Evolutionary conservation across 2,888 invertebrate species (phyloP).

Genomic region (Litoditis marina): DNA sequence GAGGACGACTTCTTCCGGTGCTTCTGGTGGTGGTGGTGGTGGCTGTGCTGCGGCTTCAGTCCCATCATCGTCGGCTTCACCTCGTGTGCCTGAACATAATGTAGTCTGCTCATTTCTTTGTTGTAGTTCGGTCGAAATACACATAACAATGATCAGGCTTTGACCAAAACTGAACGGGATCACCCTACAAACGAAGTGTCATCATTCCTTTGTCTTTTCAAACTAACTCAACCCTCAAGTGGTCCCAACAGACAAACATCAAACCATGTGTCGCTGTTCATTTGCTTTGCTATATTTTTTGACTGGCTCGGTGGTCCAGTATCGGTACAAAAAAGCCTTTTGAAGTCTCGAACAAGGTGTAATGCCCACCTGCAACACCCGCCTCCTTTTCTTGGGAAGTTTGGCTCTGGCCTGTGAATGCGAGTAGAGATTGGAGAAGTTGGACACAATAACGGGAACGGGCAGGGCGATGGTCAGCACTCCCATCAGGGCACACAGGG

Average conservation of each 20-base stretch:
- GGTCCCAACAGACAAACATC: too few species aligned
- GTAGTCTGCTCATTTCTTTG: too few species aligned
- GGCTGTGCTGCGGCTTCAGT: slow-evolving; percentile 20
- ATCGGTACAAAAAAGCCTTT: too few species aligned
- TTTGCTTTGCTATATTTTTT: too few species aligned
- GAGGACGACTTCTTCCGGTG: slow-evolving; percentile 44
- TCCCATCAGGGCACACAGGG: slow-evolving; percentile 58
- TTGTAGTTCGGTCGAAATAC: too few species aligned
- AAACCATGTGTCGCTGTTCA: too few species aligned
- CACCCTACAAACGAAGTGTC: too few species aligned
- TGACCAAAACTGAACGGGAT: too few species aligned
- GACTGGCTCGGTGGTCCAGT: too few species aligned
- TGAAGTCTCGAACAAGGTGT: not conserved
- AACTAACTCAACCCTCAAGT: too few species aligned
- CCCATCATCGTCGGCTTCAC: slow-evolving; percentile 44
- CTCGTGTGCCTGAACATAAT: slow-evolving; percentile 44
- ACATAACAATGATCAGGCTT: not conserved
- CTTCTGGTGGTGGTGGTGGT: slow-evolving; percentile 36
- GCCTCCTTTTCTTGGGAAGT: slow-evolving; percentile 46
- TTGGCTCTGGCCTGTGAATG: slow-evolving; percentile 55
- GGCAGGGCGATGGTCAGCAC: slow-evolving; percentile 58
- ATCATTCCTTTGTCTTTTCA: not conserved
- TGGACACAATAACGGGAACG: slow-evolving; percentile 55
- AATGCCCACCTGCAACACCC: slow-evolving; percentile 44
- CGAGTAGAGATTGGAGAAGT: slow-evolving; percentile 57